Evolutionary conservation across 2,888 invertebrate genomes (phyloP), one percentile per base, ranked within the genome.

Genomic region (Acanthosepion pharaonis): DNA sequence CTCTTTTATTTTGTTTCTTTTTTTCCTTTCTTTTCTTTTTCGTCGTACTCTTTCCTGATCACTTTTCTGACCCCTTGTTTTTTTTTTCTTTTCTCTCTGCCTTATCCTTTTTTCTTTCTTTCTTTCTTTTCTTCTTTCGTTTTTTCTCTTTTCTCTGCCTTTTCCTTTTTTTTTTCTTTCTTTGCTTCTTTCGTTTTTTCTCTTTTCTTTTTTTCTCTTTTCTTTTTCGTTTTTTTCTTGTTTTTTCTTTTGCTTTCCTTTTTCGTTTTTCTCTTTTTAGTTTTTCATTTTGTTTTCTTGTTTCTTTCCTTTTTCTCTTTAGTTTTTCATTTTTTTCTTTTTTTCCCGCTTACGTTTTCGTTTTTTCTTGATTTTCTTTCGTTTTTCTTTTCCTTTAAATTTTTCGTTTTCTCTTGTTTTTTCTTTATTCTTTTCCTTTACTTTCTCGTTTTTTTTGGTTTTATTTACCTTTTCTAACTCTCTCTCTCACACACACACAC

Each of bases 101-200:
- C 25, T 25, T 25, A 1, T 15, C 59, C 18, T 59, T 59, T 15
- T 25, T 20, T 59, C 25, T 59, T 18, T 59, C 59, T 59, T 18
- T 59, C 59, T 25, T 5, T 25, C 20, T 59, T 59, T 20, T 2
- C 28, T 28, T 9, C 28, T 11, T 28, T 6, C 11, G 1, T 8
- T 18, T n/a, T 28, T 9, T n/a, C 1, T n/a, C n/a, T 3, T 11
- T n/a, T n/a, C 1, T n/a, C 9, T n/a, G n/a, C n/a, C 0, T 78
- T n/a, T n/a, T 0, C 9, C 0, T n/a, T 8, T n/a, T 9, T 9
- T 78, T 6, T 78, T 9, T 78, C 1, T 18, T n/a, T 1, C 18
- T 0, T n/a, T 4, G 5, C n/a, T n/a, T n/a, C n/a, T n/a, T 18
- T n/a, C n/a, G 5, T n/a, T n/a, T n/a, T n/a, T n/a, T n/a, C n/a